A percentile compares a stretch with the other conserved stretches of the same genome.
These are phyloP conservation scores for Pammene aurita DNA, from an alignment of 2,888 invertebrate genomes.

Conservation along the genomic window DNA sequence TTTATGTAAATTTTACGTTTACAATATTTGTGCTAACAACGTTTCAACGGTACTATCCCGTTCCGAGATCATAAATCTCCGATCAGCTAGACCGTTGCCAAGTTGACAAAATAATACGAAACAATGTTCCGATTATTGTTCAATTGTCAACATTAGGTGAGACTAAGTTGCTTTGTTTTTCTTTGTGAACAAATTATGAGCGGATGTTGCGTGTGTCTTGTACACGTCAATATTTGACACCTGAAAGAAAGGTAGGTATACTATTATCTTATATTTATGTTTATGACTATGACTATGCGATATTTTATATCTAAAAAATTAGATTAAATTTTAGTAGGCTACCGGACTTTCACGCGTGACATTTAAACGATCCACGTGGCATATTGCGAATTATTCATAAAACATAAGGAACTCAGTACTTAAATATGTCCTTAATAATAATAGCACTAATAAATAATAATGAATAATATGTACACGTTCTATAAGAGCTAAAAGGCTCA, in stretches of 20 bases:
- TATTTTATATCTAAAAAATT: too few relatives aligned
- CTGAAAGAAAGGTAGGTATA: neutral
- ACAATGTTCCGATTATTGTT: constrained; percentile 65
- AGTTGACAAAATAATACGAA: constrained; percentile 71
- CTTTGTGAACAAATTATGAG: constrained; percentile 45
- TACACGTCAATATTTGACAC: neutral
- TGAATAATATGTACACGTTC: neutral
- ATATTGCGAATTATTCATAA: neutral
- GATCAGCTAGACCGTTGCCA: constrained; percentile 63
- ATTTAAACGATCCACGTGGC: too few relatives aligned
- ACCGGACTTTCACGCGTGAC: too few relatives aligned
- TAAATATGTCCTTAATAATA: neutral
- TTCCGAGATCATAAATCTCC: constrained; percentile 65
- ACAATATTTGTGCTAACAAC: constrained; percentile 43
- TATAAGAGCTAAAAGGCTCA: constrained; percentile 9
- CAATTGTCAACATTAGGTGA: constrained; percentile 58
- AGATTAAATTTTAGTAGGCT: too few relatives aligned
- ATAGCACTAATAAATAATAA: neutral
- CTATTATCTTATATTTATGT: neutral
- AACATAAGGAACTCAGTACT: neutral
- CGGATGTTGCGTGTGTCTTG: constrained; percentile 14
- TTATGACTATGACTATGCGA: too few relatives aligned
- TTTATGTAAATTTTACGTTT: constrained; percentile 36
- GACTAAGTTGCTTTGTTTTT: constrained; percentile 50
- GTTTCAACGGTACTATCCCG: constrained; percentile 52